Conservation (phyloP, 2,113 vertebrate genomes). For the Riparia riparia region DNA sequence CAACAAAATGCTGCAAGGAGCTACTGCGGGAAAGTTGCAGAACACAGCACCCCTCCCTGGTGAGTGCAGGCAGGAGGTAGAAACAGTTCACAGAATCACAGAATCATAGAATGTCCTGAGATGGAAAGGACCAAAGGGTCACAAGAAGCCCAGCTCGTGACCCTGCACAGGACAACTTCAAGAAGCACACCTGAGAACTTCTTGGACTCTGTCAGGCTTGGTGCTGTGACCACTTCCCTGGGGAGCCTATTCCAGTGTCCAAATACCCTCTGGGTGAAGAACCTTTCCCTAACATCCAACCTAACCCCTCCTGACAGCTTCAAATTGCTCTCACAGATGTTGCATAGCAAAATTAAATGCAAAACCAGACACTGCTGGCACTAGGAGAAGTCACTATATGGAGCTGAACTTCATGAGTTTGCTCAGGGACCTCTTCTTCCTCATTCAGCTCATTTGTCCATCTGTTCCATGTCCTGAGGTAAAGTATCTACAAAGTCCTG, state of each 20-base stretch:
- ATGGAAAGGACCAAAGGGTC: background rate
- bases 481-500: background rate
- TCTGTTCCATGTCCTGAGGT: background rate
- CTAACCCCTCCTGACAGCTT: background rate
- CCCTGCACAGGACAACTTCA: background rate
- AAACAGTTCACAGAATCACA: background rate
- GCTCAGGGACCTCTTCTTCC: background rate
- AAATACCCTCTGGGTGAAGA: background rate
- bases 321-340: background rate
- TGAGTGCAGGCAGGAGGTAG: background rate
- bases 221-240: background rate
- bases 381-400: background rate
- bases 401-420: background rate
- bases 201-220: background rate
- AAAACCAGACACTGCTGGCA: background rate
- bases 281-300: background rate
- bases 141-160: background rate
- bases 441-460: background rate
- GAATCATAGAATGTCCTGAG: background rate
- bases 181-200: background rate
- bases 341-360: accelerated
- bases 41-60: background rate
- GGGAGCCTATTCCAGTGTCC: too few relatives aligned
- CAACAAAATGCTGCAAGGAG: background rate
- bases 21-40: background rate